Evolutionary conservation across 1,140 invertebrate genomes (phyloP), one percentile per base, ranked within the genome.

Genomic region (Mya arenaria): DNA sequence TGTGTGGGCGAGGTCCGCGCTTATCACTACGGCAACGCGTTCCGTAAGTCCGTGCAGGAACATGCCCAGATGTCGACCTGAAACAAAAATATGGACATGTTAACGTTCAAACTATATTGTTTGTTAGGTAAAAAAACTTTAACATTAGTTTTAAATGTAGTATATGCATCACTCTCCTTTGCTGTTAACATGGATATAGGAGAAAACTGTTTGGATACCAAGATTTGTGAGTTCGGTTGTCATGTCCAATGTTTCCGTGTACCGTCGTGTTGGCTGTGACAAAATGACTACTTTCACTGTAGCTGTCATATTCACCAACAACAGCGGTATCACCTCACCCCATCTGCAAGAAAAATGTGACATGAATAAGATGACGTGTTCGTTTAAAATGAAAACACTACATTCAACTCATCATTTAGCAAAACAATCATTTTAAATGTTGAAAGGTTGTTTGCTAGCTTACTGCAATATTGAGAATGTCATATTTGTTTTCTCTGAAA

Each of bases 321-420:
- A 65, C 4, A 88, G 55, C 5, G 86, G 86, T 44, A 88, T 86
- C 8, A 86, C 86, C 69, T 88, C 86, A 5, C 84, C 86, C 86
- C 86, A 88, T 62, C 86, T 88, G 58, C 6, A 77, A 78, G 0
- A 34, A 32, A 74, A 37, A 0, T n/a, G n/a, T n/a, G n/a, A n/a
- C n/a, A n/a, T n/a, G n/a, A n/a, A n/a, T n/a, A n/a, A n/a, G n/a
- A 52, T 8, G 19, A 55, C 10, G 36, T 52, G 23, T 15, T 30
- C 10, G 6, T 13, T 48, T 48, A 13, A n/a, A 13, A 48, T 48
- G 10, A 48, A 48, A 13, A 48, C 10, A 48, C n/a, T 48, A 10
- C 44, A n/a, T n/a, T n/a, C n/a, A n/a, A n/a, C n/a, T n/a, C n/a
- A n/a, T n/a, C n/a, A n/a, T n/a, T n/a, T n/a, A n/a, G n/a, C n/a